Percentiles rank a stretch among this genome's conserved stretches.
These are phyloP conservation scores for Stegastes partitus DNA, from an alignment of 2,113 vertebrate genomes.

Conservation along the genomic window DNA sequence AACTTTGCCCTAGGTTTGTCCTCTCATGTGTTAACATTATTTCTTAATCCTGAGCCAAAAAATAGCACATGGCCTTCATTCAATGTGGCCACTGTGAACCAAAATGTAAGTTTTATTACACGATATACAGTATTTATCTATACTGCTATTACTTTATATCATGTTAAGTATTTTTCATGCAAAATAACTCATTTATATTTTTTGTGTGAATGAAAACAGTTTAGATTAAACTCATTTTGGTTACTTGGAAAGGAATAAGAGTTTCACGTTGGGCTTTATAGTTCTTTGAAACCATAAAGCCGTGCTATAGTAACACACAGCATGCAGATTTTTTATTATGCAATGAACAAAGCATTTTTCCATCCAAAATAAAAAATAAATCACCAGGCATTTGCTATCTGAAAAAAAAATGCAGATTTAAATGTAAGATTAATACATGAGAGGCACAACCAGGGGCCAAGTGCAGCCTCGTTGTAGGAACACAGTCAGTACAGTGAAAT, in stretches of 20 bases:
- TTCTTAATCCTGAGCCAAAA: background rate
- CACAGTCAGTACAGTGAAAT: background rate
- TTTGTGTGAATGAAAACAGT: too few relatives aligned
- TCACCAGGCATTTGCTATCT: too few relatives aligned
- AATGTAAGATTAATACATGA: background rate
- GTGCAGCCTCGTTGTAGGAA: background rate
- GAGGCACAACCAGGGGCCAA: conserved; percentile 1
- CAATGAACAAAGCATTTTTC: too few relatives aligned
- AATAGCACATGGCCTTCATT: too few relatives aligned
- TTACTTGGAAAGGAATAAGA: too few relatives aligned
- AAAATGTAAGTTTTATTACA: background rate
- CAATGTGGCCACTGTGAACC: too few relatives aligned
- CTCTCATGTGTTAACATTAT: background rate
- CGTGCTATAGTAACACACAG: too few relatives aligned
- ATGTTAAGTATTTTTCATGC: conserved; percentile 9
- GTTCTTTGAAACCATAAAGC: background rate
- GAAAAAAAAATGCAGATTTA: too few relatives aligned
- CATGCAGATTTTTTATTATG: too few relatives aligned
- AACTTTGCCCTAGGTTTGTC: background rate
- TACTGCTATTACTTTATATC: background rate
- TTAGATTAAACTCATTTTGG: too few relatives aligned
- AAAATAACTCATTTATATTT: background rate
- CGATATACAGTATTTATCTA: too few relatives aligned
- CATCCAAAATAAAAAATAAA: background rate
- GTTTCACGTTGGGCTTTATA: background rate